Evolutionary conservation across 2,888 invertebrate genomes (phyloP), one percentile per base, ranked within the genome.

Genomic region (Bombylius major): DNA sequence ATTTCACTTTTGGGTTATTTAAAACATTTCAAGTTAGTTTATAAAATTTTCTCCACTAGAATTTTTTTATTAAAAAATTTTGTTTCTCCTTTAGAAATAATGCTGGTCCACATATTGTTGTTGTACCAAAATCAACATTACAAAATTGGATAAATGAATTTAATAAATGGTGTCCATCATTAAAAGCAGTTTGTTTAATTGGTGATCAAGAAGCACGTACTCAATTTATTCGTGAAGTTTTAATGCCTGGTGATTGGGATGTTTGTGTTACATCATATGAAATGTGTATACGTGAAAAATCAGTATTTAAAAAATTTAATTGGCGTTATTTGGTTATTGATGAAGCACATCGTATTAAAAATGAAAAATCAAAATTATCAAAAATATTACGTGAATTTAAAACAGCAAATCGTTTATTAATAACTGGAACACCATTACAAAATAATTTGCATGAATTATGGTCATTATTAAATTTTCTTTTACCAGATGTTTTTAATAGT

Each of bases 291-390:
- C 82, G 89, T 65, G 94, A 95, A 71, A 90, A 90, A 73, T 84
- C 90, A 12, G 90, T 91, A 2, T 89, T 97, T 68, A 94, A 94
- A 70, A 95, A 95, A 70, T 93, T 96, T 71, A 91, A 87, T 63
- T 97, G 96, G 95, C 79, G 91, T 13, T 97, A 96, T 72, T 86
- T 97, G 83, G 89, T 96, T 14, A 96, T 97, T 63, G 96, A 97
- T 69, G 97, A 97, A 73, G 96, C 96, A 46, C 97, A 97, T 73
- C 81, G 96, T 57, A 95, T 97, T 64, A 97, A 97, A 74, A 97
- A 97, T 75, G 96, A 97, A 72, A 95, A 97, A 73, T 93, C 93
- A 0, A 96, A 95, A 76, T 77, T 96, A 2, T 94, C 95, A 0
- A 94, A 95, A 75, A 86, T 94, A 66, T 82, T 97, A 3, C 78